Base-by-base conservation (phyloP, 2,797 vertebrate genomes). In the Acridotheres tristis region DNA sequence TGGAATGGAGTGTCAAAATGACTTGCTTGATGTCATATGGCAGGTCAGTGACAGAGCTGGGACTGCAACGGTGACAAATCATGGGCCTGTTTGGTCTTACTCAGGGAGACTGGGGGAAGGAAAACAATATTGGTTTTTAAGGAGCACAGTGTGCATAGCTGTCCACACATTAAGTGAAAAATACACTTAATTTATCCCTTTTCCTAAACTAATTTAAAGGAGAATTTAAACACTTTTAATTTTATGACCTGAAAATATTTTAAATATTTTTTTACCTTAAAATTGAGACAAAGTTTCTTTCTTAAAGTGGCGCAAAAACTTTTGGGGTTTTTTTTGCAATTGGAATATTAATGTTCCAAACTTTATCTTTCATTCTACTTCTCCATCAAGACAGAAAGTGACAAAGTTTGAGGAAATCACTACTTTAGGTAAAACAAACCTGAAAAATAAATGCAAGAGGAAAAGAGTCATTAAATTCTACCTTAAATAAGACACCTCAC, bases 261-360 rank as follows among this genome's bases (percentile, higher is more conserved):
- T 21, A 76, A 75, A 25, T n/a, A 43, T 6, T 6, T 5, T 80
- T 80, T 73, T 58, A 34, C 34, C 29, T 63, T 59, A 40, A 78
- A 83, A 58, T 15, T n/a, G 20, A 84, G n/a, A 34, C 8, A 40
- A 38, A 58, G 2, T 53, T 30, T n/a, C 8, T 34, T 69, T 58
- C 27, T 47, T 62, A 8, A 51, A 86, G 16, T 18, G 38, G 6
- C 48, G 83, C 6, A 20, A 55, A 89, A 50, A 3, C 12, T 13
- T 40, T 40, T 13, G 13, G n/a, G 1, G 0, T 0, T 1, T 43
- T 58, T 50, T 45, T 58, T 57, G 18, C 14, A n/a, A 61, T 12
- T 23, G 19, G 57, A 71, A 61, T 48, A 6, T 22, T 40, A 22
- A 27, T 29, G 4, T 57, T 84, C 10, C 14, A 51, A 3, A 10